These are phyloP conservation scores for Passerina amoena DNA, from an alignment of 2,113 vertebrate genomes.

Conservation along the genomic window DNA sequence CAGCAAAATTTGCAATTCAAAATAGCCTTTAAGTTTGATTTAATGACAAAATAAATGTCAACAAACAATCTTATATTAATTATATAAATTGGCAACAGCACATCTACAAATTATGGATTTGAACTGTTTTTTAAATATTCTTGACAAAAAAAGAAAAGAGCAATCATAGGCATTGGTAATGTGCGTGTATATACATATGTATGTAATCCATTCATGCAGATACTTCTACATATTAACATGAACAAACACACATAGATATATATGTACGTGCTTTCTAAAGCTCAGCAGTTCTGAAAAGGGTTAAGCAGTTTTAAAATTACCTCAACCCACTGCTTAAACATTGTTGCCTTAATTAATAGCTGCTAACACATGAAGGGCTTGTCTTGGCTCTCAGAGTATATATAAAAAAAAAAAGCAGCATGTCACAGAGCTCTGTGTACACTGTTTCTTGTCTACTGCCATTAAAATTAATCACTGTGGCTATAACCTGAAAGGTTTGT, in stretches of 20 bases:
- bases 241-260: not conserved
- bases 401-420: not conserved
- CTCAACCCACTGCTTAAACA: slow-evolving; percentile 53
- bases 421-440: slow-evolving; percentile 47
- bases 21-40: not conserved
- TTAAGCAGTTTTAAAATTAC: slow-evolving; percentile 61
- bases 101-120: not conserved
- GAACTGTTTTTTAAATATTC: not conserved
- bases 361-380: slow-evolving; percentile 46
- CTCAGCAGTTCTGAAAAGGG: not conserved
- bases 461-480: slow-evolving; percentile 18
- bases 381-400: slow-evolving; percentile 30
- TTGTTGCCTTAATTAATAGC: slow-evolving; percentile 67
- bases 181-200: not conserved
- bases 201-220: not conserved
- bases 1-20: not conserved
- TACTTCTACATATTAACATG: not conserved
- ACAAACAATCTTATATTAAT: slow-evolving; percentile 3
- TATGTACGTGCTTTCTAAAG: not conserved
- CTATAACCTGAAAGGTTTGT: not conserved
- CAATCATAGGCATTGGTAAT: not conserved
- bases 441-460: slow-evolving; percentile 41
- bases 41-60: slow-evolving; percentile 7
- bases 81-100: not conserved
- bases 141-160: not conserved